Base-by-base conservation (phyloP, 2,888 invertebrate genomes). In the Drosophila kuntzei region DNA sequence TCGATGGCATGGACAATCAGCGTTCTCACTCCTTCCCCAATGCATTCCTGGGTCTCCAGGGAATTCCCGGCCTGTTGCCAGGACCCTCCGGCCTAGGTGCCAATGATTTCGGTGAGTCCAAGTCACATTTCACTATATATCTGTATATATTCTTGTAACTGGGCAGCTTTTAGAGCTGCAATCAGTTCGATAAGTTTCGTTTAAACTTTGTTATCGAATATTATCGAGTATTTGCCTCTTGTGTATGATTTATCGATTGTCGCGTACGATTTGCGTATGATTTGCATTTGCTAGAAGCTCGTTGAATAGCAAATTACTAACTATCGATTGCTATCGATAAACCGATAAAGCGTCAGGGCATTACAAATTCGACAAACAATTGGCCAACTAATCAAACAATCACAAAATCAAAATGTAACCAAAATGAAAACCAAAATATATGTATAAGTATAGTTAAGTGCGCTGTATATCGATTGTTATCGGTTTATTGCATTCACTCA, bases 31-130 rank as follows among this genome's bases (percentile, higher is more conserved):
- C 95, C 89, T 97, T 97, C 92, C 96, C 96, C 27, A 95, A 96
- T 83, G 95, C 95, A 82, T 94, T 97, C 78, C 94, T 97, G 80
- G 96, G 96, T 88, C 93, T 97, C 85, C 97, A 96, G 95, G 97
- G 94, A 78, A 92, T 95, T 92, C 92, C 95, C 93, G 97, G 97
- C 89, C 94, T 97, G 83, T 94, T 97, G 91, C 96, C 97, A 71
- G 97, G 97, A 89, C 97, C 97, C 36, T 97, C 97, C 75, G 96
- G 97, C 89, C 95, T 97, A 92, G 94, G 94, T 90, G 94, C 96
- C 92, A 95, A 96, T 93, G 97, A 95, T 93, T 97, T 96, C 93
- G 96, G 96, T 96, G 93, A 95, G 95, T 95, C 37, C 5, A 41
- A 8, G 12, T 22, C 37, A 9, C 12, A 12, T 16, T 34, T 49